A percentile compares a stretch with the other conserved stretches of the same genome.
phyloP scores from a whole-genome alignment of 2,888 invertebrate genomes.

The Steinernema hermaphroditum region DNA sequence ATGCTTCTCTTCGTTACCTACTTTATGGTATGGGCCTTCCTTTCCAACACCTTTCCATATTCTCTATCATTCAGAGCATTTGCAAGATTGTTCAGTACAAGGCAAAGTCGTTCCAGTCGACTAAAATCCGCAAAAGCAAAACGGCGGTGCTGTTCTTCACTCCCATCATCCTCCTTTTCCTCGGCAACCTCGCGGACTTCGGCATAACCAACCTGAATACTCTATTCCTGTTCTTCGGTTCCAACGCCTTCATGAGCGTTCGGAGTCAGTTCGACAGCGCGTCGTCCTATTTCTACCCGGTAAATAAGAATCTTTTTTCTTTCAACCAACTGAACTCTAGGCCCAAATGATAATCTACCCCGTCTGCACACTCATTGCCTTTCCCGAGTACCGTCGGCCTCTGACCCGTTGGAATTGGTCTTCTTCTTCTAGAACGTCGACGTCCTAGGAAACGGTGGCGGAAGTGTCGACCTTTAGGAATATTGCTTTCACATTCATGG shows the following conservation, averaged over 20 bases:
- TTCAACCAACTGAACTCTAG: no score
- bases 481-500: no score
- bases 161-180: conserved; percentile 4
- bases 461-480: no score
- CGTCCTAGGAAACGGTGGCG: no score
- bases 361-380: conserved; percentile 4
- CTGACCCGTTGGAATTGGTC: no score
- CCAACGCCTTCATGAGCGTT: no score
- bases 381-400: conserved; percentile 7
- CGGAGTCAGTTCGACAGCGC: no score
- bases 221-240: no score
- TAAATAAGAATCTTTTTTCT: no score
- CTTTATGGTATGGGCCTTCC: not conserved
- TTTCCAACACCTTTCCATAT: no score
- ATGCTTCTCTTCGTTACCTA: not conserved
- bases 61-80: conserved; percentile 26
- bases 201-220: not conserved
- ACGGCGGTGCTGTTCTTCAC: conserved; percentile 12
- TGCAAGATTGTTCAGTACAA: not conserved
- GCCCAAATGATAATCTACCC: conserved; percentile 24
- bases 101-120: not conserved
- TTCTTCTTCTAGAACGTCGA: no score
- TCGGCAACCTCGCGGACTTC: conserved; percentile 8
- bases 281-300: no score
- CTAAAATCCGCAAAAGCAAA: not conserved